Conservation (phyloP, 2,113 vertebrate genomes). For the Myotis davidii region DNA sequence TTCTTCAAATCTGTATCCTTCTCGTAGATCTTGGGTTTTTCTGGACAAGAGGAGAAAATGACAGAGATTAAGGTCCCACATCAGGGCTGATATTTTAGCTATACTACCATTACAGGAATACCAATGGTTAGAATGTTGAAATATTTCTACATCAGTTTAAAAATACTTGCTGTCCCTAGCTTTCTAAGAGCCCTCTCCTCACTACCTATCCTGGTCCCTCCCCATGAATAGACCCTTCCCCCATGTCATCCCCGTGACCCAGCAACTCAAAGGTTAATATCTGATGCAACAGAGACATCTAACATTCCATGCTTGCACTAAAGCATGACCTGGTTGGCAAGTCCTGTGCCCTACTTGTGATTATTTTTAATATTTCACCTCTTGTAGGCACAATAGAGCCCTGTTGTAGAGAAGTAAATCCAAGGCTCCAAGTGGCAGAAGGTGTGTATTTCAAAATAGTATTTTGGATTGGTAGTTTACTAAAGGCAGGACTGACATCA, state of each 20-base stretch:
- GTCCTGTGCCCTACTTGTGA: neutral
- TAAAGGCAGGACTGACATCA: neutral
- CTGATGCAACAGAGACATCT: neutral
- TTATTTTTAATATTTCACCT: neutral
- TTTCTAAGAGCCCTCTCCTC: no score
- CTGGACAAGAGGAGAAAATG: constrained; percentile 78
- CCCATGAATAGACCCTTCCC: no score
- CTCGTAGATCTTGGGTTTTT: constrained; percentile 91
- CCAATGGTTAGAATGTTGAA: neutral
- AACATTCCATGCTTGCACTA: neutral
- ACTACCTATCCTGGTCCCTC: neutral
- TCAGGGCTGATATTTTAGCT: neutral
- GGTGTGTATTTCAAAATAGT: neutral
- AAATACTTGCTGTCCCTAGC: neutral
- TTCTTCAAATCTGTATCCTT: constrained; percentile 83
- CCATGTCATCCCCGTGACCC: neutral
- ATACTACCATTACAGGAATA: neutral
- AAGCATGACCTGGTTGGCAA: neutral
- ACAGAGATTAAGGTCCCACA: neutral
- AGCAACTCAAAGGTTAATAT: neutral
- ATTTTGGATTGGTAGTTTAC: neutral
- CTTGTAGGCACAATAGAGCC: neutral
- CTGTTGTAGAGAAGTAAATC: neutral
- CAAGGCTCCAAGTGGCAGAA: neutral
- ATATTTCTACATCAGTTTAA: neutral